Evolutionary conservation across 2,888 invertebrate species (phyloP), one percentile per base, ranked within the genome.

Genomic region (Agrochola lychnidis): DNA sequence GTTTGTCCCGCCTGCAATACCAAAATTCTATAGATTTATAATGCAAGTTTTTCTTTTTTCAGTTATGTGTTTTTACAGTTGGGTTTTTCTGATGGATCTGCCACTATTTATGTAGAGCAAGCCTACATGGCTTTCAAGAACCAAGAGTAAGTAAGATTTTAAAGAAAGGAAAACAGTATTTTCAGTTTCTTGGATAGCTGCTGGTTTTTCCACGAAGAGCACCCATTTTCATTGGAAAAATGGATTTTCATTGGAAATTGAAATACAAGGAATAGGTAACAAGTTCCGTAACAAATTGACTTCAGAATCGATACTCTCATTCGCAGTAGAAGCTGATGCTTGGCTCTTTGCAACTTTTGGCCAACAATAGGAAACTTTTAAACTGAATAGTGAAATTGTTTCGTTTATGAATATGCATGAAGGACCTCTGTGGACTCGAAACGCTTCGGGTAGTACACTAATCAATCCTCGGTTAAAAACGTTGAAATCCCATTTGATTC

Each of bases 281-380:
- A 25, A 45, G 19, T 19, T 48, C 2, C 7, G 22, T 30, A 66
- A 22, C 25, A 12, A 48, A 48, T 66, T 45, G 30, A 48, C 2
- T 25, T 66, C 48, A 51, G 22, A 48, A 71, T 22, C 9, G n/a
- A 25, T n/a, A 19, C 19, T 14, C 19, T 71, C 5, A 40, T 40
- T 71, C 25, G 25, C 30, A 22, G 5, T n/a, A 30, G 4, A 48
- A 22, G 16, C 53, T 5, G 48, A 48, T 19, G 42, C 5, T 30
- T 14, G 19, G n/a, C 22, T 77, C n/a, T 53, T 30, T 48, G 19
- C 61, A 79, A 30, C 62, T 77, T 63, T 80, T 77, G 16, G 14
- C 30, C 9, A 56, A 73, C 40, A 74, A 64, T 56, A 67, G 53
- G 30, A 67, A 40, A 48, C n/a, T 64, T 64, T 64, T 30, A 25